Base-by-base conservation (phyloP, 2,888 invertebrate genomes). In the Drosophila koepferae region DNA sequence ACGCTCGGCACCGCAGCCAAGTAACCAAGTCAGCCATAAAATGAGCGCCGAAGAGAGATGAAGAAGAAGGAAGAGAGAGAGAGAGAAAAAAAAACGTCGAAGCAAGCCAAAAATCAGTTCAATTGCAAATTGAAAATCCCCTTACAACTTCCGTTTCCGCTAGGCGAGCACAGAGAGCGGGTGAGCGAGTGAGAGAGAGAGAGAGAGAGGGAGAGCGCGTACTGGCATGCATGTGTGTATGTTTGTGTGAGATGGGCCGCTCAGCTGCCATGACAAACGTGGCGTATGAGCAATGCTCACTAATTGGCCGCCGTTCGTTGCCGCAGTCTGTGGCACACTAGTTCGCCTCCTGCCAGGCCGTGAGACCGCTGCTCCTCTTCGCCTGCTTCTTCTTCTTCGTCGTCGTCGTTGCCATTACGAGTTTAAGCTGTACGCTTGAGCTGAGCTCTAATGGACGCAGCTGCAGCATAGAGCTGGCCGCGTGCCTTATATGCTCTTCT, bases 251-350 rank as follows among this genome's bases (percentile, higher is more conserved):
- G 51, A 28, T 28, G 44, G 23, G 44, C 49, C 58, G 67, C 67
- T 79, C 73, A 34, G 73, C 77, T 88, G 81, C 66, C 89, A 86
- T 78, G 90, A 86, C 89, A 90, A 90, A 90, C 89, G 77, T 77
- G 84, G 90, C 85, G 90, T 90, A 84, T 90, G 85, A 90, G 89
- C 90, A 90, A 89, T 90, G 90, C 82, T 80, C 89, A 82, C 90
- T 87, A 87, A 87, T 87, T 87, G 86, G 86, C 89, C 81, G 74
- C 75, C 81, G 61, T 65, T 56, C 49, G 41, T 60, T 69, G 59
- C 53, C 62, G 46, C 62, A 72, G 62, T 73, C 74, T 59, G 77
- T 74, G 68, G 31, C 61, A 41, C 43, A 31, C 40, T 28, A 40
- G n/a, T 8, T 18, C 40, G 10, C 62, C 18, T 18, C n/a, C 38